Conservation (phyloP, 2,797 vertebrate genomes). For the Sebastes kiyomatsui region DNA sequence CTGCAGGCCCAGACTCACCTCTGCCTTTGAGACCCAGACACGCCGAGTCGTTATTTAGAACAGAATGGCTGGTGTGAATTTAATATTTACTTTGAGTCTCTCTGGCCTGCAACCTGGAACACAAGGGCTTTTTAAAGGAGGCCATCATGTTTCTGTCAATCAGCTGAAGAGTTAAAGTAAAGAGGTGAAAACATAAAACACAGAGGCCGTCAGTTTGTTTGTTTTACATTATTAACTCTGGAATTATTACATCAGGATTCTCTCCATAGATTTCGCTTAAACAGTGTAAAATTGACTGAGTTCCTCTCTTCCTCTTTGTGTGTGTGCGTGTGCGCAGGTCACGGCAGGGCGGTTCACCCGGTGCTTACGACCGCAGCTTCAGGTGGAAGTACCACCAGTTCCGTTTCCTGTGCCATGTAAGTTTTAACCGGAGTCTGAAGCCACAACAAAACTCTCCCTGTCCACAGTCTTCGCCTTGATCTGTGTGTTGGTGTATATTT, state of each 20-base stretch:
- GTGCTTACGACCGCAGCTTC: slow-evolving; percentile 96
- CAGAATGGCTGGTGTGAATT: slow-evolving; percentile 15
- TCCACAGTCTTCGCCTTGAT: background rate
- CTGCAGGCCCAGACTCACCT: slow-evolving; percentile 60
- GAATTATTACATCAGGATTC: background rate
- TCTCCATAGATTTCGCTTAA: background rate
- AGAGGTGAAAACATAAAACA: background rate
- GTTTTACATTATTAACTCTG: background rate
- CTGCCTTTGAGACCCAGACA: slow-evolving; percentile 35
- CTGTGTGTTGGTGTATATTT: background rate
- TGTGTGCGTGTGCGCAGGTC: slow-evolving; percentile 73
- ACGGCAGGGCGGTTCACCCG: slow-evolving; percentile 91
- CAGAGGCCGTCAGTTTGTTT: background rate
- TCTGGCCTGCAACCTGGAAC: background rate
- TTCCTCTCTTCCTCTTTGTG: background rate
- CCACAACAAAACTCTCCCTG: background rate
- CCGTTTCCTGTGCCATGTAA: slow-evolving; percentile 97
- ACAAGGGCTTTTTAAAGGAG: background rate
- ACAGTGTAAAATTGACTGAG: background rate
- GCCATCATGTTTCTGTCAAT: background rate
- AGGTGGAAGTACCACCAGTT: slow-evolving; percentile 99
- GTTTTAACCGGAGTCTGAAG: slow-evolving; percentile 58
- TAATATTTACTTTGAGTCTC: slow-evolving; percentile 19
- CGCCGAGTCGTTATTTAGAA: background rate
- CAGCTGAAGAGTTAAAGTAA: background rate